Conservation (phyloP, 2,888 invertebrate species). For the Leucania comma region DNA sequence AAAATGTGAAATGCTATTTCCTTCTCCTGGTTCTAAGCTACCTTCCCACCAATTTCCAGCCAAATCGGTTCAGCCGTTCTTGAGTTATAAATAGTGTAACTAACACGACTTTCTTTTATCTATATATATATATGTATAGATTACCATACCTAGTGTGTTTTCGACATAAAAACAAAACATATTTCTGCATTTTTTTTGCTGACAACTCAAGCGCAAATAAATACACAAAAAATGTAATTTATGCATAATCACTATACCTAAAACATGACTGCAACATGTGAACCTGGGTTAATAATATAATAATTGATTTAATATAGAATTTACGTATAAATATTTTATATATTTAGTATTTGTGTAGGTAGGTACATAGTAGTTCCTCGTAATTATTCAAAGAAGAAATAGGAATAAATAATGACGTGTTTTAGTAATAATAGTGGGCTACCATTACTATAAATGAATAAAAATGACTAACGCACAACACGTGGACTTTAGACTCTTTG, state of each 20-base stretch:
- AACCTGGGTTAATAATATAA: background rate
- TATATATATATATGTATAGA: no score
- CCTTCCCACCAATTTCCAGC: no score
- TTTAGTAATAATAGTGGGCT: background rate
- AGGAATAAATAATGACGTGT: conserved; percentile 16
- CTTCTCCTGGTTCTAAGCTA: no score
- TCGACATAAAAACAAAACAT: conserved; percentile 26
- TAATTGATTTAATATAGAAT: conserved; percentile 2
- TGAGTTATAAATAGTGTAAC: no score
- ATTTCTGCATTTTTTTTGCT: conserved; percentile 18
- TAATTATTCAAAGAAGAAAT: background rate
- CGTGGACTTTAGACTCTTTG: conserved; percentile 4
- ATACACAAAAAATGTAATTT: conserved; percentile 26
- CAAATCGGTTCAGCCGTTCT: no score
- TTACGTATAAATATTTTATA: background rate
- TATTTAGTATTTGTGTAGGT: background rate
- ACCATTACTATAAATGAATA: background rate
- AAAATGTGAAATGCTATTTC: no score
- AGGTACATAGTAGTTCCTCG: background rate
- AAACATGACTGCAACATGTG: conserved; percentile 3
- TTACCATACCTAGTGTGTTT: background rate
- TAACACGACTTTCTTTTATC: no score
- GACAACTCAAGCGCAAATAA: conserved; percentile 2
- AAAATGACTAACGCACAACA: conserved; percentile 12
- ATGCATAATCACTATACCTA: conserved; percentile 12